Evolutionary conservation across 2,113 vertebrate genomes (phyloP).

Genomic region (Echinops telfairi): DNA sequence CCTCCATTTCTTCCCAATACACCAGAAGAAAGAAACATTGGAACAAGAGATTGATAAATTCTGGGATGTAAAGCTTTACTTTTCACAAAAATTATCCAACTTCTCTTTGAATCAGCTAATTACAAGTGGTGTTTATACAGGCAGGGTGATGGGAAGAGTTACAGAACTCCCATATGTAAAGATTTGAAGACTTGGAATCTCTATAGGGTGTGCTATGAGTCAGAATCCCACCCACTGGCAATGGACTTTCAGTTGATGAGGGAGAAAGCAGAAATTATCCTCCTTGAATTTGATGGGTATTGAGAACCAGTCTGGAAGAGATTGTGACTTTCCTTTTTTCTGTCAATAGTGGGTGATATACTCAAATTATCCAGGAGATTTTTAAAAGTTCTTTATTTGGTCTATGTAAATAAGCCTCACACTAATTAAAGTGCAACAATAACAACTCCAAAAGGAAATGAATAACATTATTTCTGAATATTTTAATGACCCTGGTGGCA

Average conservation of each 20-base stretch:
- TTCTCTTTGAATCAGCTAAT: neutral
- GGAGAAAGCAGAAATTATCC: neutral
- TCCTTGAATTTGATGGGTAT: neutral
- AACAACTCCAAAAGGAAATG: neutral
- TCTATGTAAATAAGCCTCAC: slow-evolving; percentile 29
- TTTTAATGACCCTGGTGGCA: neutral
- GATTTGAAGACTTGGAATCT: too few relatives aligned
- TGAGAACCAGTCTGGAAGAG: neutral
- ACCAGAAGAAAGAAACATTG: neutral
- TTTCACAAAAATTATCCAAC: neutral
- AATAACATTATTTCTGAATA: neutral
- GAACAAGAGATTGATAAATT: neutral
- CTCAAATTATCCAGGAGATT: neutral
- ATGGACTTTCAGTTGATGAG: too few relatives aligned
- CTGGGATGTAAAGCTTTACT: neutral
- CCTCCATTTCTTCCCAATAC: neutral
- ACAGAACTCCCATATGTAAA: neutral
- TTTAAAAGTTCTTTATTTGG: slow-evolving; percentile 20
- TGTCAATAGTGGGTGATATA: neutral
- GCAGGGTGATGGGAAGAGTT: neutral
- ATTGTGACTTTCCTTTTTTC: neutral
- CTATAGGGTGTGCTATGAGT: too few relatives aligned
- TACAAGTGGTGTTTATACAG: neutral
- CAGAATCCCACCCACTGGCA: too few relatives aligned
- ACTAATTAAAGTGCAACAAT: neutral